These are phyloP conservation scores for Drosophila yooni DNA, from an alignment of 2,888 invertebrate genomes.

Conservation along the genomic window DNA sequence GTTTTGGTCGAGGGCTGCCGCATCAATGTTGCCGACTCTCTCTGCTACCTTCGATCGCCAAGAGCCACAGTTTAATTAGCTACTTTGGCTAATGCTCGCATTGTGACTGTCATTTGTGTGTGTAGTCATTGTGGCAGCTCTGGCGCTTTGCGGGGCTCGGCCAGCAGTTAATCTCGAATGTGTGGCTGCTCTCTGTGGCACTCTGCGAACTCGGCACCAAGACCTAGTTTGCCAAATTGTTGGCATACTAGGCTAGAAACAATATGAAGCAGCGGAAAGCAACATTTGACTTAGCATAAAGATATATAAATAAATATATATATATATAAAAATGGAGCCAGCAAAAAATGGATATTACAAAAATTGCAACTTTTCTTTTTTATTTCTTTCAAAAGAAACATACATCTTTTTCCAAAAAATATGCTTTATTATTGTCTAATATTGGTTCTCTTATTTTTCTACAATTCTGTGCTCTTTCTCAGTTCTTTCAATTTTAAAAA, in stretches of 20 bases:
- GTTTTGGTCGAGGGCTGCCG: conserved; percentile 23
- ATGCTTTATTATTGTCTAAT: neutral
- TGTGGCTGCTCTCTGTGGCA: conserved; percentile 18
- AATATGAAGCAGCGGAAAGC: no score
- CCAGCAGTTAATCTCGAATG: neutral
- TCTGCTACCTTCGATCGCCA: conserved; percentile 15
- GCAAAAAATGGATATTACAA: no score
- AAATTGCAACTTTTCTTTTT: no score
- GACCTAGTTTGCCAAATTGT: fast-evolving
- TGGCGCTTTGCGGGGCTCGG: neutral
- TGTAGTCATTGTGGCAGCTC: conserved; percentile 14
- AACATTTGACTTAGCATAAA: neutral
- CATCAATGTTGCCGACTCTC: conserved; percentile 17
- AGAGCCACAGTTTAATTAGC: neutral
- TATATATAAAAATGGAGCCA: no score
- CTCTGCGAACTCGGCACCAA: neutral
- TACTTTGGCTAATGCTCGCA: neutral
- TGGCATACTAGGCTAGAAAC: neutral
- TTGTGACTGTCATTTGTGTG: neutral
- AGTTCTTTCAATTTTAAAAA: neutral
- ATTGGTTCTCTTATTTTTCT: neutral
- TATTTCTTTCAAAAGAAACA: neutral
- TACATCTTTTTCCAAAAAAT: neutral
- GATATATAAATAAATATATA: neutral
- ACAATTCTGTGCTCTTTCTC: neutral